Percentiles rank a stretch among this genome's conserved stretches.
phyloP scores from a whole-genome alignment of 2,113 vertebrate genomes.

The Crocuta crocuta region DNA sequence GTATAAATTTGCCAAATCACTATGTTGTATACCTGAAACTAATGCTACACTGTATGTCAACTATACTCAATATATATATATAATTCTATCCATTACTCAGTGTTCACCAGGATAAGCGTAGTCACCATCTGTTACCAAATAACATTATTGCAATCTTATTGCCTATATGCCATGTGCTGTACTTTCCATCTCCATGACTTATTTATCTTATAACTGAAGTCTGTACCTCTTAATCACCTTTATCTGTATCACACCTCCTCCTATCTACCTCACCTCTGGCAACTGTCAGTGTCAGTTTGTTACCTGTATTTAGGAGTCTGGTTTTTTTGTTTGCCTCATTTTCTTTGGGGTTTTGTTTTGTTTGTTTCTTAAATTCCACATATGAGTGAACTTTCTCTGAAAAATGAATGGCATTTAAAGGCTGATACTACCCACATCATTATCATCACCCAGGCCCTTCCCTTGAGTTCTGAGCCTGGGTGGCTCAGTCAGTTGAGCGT shows the following conservation, averaged over 20 bases:
- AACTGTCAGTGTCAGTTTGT: not conserved
- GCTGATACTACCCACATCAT: not conserved
- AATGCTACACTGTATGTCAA: not conserved
- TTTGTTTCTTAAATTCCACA: not conserved
- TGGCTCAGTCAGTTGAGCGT: too few relatives aligned
- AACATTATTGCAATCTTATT: not conserved
- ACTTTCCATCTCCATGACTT: not conserved
- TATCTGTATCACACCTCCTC: not conserved
- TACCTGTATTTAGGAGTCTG: not conserved
- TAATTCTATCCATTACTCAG: not conserved
- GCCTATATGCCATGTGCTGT: not conserved
- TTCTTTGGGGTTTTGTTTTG: not conserved
- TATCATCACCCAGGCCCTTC: not conserved
- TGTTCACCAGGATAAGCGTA: not conserved
- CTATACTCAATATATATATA: not conserved
- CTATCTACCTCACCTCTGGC: not conserved
- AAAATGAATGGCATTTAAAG: constrained; percentile 38
- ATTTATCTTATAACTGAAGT: not conserved
- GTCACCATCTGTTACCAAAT: not conserved
- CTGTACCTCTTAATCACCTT: not conserved
- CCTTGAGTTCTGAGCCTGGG: not conserved
- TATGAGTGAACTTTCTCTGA: not conserved
- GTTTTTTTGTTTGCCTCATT: not conserved
- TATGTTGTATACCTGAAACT: not conserved
- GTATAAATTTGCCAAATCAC: not conserved